Evolutionary conservation across 53 echinoderm and acorn worm species (phyloP), one percentile per base, ranked within the genome.

Genomic region (Pentamera pediparva): DNA sequence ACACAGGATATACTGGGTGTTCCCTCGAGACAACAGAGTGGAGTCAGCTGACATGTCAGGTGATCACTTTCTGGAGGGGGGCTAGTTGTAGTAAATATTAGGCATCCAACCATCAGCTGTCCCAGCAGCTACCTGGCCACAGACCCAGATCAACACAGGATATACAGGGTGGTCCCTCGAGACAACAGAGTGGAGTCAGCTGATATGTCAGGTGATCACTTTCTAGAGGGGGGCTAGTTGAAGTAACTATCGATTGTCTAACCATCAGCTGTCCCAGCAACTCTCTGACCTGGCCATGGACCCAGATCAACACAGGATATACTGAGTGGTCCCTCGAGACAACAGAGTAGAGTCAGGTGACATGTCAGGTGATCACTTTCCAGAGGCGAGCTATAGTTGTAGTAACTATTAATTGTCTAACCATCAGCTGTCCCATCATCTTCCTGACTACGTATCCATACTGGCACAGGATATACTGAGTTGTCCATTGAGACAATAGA

Each of bases 141-240:
- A 12, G 96, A 96, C 65, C 88, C 91, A 37, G 59, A 79, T 27
- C 86, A 87, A 25, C 82, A 75, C 6, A 65, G 91, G 18, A 75
- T 96, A 31, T 96, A 91, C 83, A 91, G 96, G 96, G 86, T 85
- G n/a, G 85, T 85, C 2, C 65, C 81, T 19, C 88, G 91, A 21
- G 88, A 85, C 39, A 82, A 88, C 45, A 83, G 76, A 28, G 83
- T 96, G 6, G 91, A 96, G 43, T 96, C 96, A 65, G 67, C 29
- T 43, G 67, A 67, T 43, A 43, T 67, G 43, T 67, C 67, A 43
- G 67, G 67, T 67, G 63, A 63, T 0, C 3, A 37, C 4, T 63
- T 63, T n/a, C n/a, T n/a, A n/a, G n/a, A n/a, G n/a, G n/a, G n/a
- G n/a, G n/a, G n/a, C n/a, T n/a, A n/a, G n/a, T n/a, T n/a, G n/a